phyloP scores from a whole-genome alignment of 1,140 invertebrate species.

The Drosophila mayri region DNA sequence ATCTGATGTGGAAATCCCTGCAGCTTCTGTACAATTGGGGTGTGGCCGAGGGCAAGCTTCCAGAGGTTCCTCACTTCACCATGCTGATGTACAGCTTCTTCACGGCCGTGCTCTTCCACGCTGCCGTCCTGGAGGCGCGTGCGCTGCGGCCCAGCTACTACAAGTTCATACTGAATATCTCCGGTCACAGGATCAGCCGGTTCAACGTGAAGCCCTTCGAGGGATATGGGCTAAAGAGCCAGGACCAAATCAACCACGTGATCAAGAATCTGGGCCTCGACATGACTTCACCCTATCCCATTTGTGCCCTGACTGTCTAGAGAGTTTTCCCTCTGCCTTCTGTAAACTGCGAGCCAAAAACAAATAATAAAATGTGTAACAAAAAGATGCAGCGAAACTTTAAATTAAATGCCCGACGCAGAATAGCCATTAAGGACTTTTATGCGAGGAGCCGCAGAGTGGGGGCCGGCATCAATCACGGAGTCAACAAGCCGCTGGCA shows the following conservation, averaged over 20 bases:
- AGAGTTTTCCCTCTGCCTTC: neutral
- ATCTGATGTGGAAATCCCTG: constrained; percentile 88
- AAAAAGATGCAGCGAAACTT: constrained; percentile 61
- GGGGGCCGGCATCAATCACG: constrained; percentile 52
- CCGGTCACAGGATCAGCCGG: constrained; percentile 78
- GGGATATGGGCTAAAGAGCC: constrained; percentile 86
- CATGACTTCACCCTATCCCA: constrained; percentile 47
- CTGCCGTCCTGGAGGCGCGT: constrained; percentile 91
- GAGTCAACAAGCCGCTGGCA: constrained; percentile 54
- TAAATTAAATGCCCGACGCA: constrained; percentile 68
- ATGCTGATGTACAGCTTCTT: constrained; percentile 90
- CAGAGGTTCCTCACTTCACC: constrained; percentile 87
- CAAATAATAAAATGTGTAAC: constrained; percentile 37
- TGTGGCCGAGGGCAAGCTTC: constrained; percentile 86
- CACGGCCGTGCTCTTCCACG: constrained; percentile 92
- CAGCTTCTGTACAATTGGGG: constrained; percentile 88
- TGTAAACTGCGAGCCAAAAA: constrained; percentile 18
- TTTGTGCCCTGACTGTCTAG: constrained; percentile 34
- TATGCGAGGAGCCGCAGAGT: constrained; percentile 41
- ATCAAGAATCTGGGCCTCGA: constrained; percentile 70
- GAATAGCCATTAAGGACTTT: constrained; percentile 69
- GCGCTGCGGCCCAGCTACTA: constrained; percentile 93
- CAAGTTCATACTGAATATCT: constrained; percentile 91
- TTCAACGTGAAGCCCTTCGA: constrained; percentile 86
- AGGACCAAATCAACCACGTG: constrained; percentile 84